Base-by-base conservation (phyloP, 2,797 vertebrate species). In the Channa striata region DNA sequence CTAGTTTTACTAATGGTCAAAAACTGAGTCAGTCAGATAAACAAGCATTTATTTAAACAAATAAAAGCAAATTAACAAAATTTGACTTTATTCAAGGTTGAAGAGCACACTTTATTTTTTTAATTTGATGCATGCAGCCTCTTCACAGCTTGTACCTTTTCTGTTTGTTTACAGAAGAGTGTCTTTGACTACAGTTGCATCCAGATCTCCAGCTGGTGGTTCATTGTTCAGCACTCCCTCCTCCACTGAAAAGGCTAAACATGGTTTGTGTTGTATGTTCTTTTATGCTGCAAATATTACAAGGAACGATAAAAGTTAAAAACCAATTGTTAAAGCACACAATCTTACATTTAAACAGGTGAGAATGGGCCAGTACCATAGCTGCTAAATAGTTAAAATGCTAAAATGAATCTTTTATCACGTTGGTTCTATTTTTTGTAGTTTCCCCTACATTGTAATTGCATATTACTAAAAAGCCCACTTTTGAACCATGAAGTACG, bases 111-210 rank as follows among this genome's bases (percentile, higher is more conserved):
- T 30, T 30, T 30, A 30, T n/a, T n/a, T n/a, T n/a, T n/a, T n/a
- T 23, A 3, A 12, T 47, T 16, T 44, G 21, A 7, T 34, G 6
- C n/a, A 47, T 12, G 1, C 5, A 44, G 7, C 14, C 0, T 76
- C 25, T 60, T 53, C 14, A 57, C n/a, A 12, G 0, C 54, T 56
- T 5, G 0, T 74, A 4, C 20, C 36, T 49, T 61, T 43, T 51
- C 2, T 68, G 0, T 75, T 77, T 87, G 54, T 87, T 86, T 86
- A 46, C 80, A 99, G 98, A 93, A 95, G 96, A 87, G 92, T 98
- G 59, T 96, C 94, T 68, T 87, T 98, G 87, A 96, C 93, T 77
- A 91, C 97, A 2, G 42, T 96, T 64, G 94, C 92, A 72, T 19
- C 90, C 50, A 93, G 92, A 13, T 78, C 83, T 1, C 79, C 92